Conservation (phyloP, 2,888 invertebrate genomes). For the Tenthredo notha region DNA sequence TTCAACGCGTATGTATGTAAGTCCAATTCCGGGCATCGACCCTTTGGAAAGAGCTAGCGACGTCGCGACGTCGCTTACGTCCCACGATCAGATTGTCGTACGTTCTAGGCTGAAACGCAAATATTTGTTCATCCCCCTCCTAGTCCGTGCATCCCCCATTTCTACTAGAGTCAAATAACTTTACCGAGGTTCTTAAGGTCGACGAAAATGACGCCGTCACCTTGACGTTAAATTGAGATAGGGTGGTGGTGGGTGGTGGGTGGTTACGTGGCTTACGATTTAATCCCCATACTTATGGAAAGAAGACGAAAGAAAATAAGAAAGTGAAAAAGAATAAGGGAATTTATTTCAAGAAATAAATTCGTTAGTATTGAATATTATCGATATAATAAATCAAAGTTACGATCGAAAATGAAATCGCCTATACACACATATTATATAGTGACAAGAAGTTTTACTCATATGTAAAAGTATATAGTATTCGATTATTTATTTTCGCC, state of each 20-base stretch:
- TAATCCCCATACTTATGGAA: not conserved
- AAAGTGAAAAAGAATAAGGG: not conserved
- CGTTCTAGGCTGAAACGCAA: conserved; percentile 1
- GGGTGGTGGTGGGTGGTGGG: not conserved
- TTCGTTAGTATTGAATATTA: too few relatives aligned
- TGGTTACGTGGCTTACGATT: not conserved
- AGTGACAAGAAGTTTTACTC: not conserved
- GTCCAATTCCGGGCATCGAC: not conserved
- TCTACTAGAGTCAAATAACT: not conserved
- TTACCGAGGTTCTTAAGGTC: conserved; percentile 16
- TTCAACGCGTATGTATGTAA: not conserved
- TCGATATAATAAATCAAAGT: too few relatives aligned
- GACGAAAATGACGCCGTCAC: conserved; percentile 18
- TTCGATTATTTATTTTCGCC: conserved; percentile 26
- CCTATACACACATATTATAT: too few relatives aligned
- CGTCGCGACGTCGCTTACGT: not conserved
- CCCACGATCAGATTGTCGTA: not conserved
- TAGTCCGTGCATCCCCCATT: not conserved
- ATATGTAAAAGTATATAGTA: not conserved
- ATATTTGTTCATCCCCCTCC: conserved; percentile 19
- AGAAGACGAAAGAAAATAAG: not conserved
- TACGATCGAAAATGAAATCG: too few relatives aligned
- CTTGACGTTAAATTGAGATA: conserved; percentile 5
- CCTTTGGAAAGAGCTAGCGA: not conserved
- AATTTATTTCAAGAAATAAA: not conserved